A percentile compares a stretch with the other conserved stretches of the same genome.
Conservation (phyloP, 1,140 invertebrate species). For the Apocrypta bakeri region DNA sequence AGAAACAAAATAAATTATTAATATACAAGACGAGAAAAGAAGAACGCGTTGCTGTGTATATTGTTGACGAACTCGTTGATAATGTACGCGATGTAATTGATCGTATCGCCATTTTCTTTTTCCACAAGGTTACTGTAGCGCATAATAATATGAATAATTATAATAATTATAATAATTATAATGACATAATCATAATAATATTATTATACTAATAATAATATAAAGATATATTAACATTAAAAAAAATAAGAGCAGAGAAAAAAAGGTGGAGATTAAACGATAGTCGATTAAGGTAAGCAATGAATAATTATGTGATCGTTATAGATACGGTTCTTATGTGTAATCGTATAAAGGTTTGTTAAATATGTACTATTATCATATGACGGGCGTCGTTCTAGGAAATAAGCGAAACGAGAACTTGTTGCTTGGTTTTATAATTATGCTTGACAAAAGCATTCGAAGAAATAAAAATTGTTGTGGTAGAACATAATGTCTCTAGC, state of each 20-base stretch:
- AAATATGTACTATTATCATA: slow-evolving; percentile 65
- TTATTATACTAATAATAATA: neutral
- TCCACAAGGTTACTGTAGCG: slow-evolving; percentile 21
- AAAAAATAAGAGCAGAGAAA: slow-evolving; percentile 6
- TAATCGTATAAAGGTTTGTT: slow-evolving; percentile 62
- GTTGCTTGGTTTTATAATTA: slow-evolving; percentile 76
- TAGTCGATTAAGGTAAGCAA: slow-evolving; percentile 60
- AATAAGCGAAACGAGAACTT: slow-evolving; percentile 58
- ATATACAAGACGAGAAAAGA: neutral
- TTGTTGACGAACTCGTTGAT: slow-evolving; percentile 6
- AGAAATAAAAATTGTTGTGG: slow-evolving; percentile 72
- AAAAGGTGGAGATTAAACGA: slow-evolving; percentile 38
- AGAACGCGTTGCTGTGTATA: slow-evolving; percentile 1
- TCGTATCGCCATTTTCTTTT: slow-evolving; percentile 9
- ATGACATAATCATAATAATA: neutral
- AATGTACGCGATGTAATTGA: neutral
- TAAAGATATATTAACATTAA: slow-evolving; percentile 1
- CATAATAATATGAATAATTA: slow-evolving; percentile 3
- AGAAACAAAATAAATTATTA: neutral
- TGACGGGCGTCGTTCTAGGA: slow-evolving; percentile 55
- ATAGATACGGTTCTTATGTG: slow-evolving; percentile 61
- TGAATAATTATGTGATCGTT: slow-evolving; percentile 62
- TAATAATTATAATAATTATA: neutral
- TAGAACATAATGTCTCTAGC: slow-evolving; percentile 58
- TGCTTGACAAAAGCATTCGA: slow-evolving; percentile 70